phyloP scores from a whole-genome alignment of 2,797 vertebrate genomes.

The Semaprochilodus insignis region DNA sequence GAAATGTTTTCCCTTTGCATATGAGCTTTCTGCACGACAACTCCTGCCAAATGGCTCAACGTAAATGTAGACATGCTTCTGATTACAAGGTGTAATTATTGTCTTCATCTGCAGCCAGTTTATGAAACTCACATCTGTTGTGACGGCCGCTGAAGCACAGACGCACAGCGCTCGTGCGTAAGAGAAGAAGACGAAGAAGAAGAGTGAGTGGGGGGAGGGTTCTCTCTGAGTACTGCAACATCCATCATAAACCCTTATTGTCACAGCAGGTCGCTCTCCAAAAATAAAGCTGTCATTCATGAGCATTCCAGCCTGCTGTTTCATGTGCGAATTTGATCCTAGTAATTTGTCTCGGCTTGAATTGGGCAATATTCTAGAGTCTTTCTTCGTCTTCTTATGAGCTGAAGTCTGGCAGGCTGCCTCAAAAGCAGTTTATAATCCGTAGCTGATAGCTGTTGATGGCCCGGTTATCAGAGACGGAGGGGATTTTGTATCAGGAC shows the following conservation, averaged over 20 bases:
- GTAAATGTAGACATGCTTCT: conserved; percentile 1
- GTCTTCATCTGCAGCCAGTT: not conserved
- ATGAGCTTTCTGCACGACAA: not conserved
- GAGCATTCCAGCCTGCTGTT: not conserved
- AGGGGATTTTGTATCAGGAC: not conserved
- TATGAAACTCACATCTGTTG: conserved; percentile 14
- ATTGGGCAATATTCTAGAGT: conserved; percentile 27
- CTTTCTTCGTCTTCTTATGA: not conserved
- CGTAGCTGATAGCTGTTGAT: conserved; percentile 33
- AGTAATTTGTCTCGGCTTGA: conserved; percentile 45
- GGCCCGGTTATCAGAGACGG: not conserved
- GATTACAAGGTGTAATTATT: not conserved
- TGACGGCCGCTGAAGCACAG: not conserved
- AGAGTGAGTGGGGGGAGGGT: not conserved
- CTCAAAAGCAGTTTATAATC: conserved; percentile 29
- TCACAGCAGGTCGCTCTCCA: conserved; percentile 23
- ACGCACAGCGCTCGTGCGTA: not conserved
- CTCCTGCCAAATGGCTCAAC: not conserved
- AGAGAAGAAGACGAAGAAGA: not conserved
- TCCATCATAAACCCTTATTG: conserved; percentile 28
- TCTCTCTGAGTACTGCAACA: conserved; percentile 6
- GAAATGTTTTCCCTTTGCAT: not conserved
- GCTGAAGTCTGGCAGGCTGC: conserved; percentile 8
- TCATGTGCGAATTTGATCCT: conserved; percentile 38
- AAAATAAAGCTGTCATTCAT: conserved; percentile 21